phyloP scores from a whole-genome alignment of 92 coral and sea anemone genomes.

The Pocillopora meandrina region DNA sequence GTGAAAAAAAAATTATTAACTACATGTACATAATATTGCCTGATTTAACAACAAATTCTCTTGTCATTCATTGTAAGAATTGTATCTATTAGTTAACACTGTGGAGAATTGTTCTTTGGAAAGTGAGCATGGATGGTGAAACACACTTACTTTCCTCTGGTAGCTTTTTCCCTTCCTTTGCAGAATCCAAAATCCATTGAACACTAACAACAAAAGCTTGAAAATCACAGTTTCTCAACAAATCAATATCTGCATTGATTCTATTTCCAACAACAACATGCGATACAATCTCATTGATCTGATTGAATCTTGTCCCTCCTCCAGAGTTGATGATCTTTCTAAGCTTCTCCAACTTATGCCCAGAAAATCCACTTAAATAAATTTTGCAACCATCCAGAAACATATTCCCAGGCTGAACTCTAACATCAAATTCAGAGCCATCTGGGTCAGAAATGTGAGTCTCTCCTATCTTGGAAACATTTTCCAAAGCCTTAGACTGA shows the following conservation, averaged over 20 bases:
- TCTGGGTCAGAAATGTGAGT: constrained; percentile 20
- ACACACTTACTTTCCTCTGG: constrained; percentile 76
- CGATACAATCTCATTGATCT: constrained; percentile 90
- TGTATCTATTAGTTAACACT: too few relatives aligned
- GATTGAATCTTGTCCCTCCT: constrained; percentile 93
- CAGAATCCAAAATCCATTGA: constrained; percentile 91
- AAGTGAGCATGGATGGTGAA: background rate
- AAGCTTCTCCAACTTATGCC: constrained; percentile 70
- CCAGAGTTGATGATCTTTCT: constrained; percentile 88
- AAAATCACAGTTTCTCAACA: constrained; percentile 68
- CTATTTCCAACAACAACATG: constrained; percentile 84
- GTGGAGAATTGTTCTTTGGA: too few relatives aligned
- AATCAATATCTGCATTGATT: constrained; percentile 66
- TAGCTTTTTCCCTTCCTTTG: constrained; percentile 73
- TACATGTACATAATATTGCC: too few relatives aligned
- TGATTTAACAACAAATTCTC: too few relatives aligned
- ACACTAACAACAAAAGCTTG: constrained; percentile 79
- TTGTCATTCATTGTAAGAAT: background rate
- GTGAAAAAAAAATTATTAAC: too few relatives aligned
- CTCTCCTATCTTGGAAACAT: constrained; percentile 34
- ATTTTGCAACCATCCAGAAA: constrained; percentile 97
- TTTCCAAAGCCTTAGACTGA: constrained; percentile 33
- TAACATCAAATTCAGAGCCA: constrained; percentile 66
- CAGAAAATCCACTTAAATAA: constrained; percentile 86
- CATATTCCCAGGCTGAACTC: constrained; percentile 74